A percentile compares a stretch with the other conserved stretches of the same genome.
These are phyloP conservation scores for Anastrepha ludens DNA, from an alignment of 1,140 invertebrate genomes.

Conservation along the genomic window DNA sequence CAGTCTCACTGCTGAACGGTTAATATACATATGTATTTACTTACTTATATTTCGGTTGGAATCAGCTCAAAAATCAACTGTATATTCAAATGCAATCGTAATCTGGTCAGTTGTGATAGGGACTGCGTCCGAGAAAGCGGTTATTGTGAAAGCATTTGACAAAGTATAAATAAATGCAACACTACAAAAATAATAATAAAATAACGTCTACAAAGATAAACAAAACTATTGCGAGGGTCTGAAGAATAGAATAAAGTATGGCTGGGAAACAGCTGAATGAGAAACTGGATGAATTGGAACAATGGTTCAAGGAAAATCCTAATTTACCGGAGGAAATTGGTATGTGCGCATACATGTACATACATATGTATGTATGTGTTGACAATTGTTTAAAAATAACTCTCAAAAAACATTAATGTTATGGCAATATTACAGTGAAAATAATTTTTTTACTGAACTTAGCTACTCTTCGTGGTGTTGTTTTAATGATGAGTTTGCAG, in stretches of 20 bases:
- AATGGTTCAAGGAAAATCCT: slow-evolving; percentile 67
- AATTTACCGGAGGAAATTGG: slow-evolving; percentile 68
- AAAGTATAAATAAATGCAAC: not conserved
- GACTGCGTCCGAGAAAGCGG: slow-evolving; percentile 10
- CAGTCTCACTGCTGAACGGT: not conserved
- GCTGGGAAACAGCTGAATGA: slow-evolving; percentile 49
- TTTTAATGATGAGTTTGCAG: too few relatives aligned
- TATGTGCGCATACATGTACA: slow-evolving; percentile 52
- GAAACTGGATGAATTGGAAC: slow-evolving; percentile 61
- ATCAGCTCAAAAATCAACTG: slow-evolving; percentile 3
- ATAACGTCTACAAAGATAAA: not conserved
- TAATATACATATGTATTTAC: not conserved
- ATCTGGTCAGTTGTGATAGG: slow-evolving; percentile 7
- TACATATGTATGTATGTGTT: not conserved
- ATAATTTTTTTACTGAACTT: too few relatives aligned
- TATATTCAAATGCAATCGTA: slow-evolving; percentile 13
- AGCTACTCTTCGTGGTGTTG: too few relatives aligned
- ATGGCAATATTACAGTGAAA: too few relatives aligned
- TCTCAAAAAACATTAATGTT: too few relatives aligned
- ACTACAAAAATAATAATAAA: not conserved
- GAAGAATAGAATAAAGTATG: slow-evolving; percentile 3
- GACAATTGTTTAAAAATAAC: too few relatives aligned
- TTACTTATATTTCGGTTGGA: not conserved
- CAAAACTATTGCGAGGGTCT: not conserved
- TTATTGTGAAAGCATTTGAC: not conserved